phyloP scores from a whole-genome alignment of 2,797 vertebrate species.

The Epinephelus malabaricus region DNA sequence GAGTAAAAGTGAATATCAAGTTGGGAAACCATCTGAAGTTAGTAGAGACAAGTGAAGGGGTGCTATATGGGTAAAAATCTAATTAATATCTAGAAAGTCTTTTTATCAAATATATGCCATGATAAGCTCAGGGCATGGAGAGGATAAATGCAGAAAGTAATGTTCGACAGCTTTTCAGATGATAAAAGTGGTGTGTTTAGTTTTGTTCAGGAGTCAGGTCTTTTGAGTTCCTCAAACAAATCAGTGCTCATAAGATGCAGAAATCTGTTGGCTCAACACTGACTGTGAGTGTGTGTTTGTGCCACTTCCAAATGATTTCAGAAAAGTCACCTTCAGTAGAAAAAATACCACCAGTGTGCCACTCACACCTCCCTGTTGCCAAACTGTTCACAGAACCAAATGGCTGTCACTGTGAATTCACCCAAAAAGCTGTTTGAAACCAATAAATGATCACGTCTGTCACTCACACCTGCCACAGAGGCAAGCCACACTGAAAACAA shows the following conservation, averaged over 20 bases:
- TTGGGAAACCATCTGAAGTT: not conserved
- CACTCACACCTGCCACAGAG: slow-evolving; percentile 14
- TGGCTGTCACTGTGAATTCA: slow-evolving; percentile 7
- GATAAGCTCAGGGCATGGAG: not conserved
- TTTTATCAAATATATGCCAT: not conserved
- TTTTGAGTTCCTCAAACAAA: slow-evolving; percentile 12
- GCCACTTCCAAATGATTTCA: slow-evolving; percentile 6
- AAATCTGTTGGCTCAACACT: slow-evolving; percentile 16
- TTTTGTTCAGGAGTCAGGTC: not conserved
- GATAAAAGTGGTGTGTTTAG: not conserved
- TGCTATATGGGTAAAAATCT: not conserved
- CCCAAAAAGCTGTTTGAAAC: not conserved
- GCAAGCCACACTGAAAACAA: not conserved
- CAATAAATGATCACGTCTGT: slow-evolving; percentile 9
- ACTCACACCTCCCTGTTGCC: slow-evolving; percentile 20
- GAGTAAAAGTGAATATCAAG: not conserved
- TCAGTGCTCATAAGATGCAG: slow-evolving; percentile 6
- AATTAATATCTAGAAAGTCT: not conserved
- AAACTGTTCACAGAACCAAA: slow-evolving; percentile 29
- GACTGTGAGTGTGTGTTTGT: not conserved
- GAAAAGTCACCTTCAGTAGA: slow-evolving; percentile 18
- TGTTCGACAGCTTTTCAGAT: not conserved
- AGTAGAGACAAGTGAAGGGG: not conserved
- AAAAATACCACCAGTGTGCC: slow-evolving; percentile 14
- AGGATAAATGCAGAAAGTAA: not conserved